phyloP scores from a whole-genome alignment of 2,888 invertebrate species.

The Rotaria magnacalcarata region DNA sequence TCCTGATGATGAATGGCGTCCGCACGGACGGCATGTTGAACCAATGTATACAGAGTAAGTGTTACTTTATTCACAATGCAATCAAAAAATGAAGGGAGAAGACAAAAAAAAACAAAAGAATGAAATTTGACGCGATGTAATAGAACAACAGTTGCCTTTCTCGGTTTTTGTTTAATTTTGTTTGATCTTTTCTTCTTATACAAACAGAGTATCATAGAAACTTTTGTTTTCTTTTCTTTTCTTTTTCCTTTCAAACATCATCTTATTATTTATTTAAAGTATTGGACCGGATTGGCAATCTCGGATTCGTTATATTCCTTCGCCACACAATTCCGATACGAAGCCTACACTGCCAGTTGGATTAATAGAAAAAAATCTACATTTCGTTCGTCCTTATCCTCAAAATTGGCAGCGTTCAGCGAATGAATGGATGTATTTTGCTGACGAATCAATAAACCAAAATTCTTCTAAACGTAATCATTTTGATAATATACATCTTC shows the following conservation, averaged over 20 bases:
- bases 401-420: slow-evolving; percentile 37
- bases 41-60: slow-evolving; percentile 52
- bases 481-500: not conserved
- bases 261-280: slow-evolving; percentile 47
- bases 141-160: not conserved
- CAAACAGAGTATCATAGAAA: not conserved
- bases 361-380: slow-evolving; percentile 39
- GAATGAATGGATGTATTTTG: slow-evolving; percentile 6
- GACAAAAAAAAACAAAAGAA: slow-evolving; percentile 22
- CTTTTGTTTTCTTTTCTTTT: not conserved
- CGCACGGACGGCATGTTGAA: slow-evolving; percentile 51
- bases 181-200: slow-evolving; percentile 2
- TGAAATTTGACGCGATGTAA: not conserved
- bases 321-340: slow-evolving; percentile 49
- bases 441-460: not conserved
- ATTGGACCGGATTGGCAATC: slow-evolving; percentile 55
- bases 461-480: slow-evolving; percentile 24
- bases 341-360: slow-evolving; percentile 40
- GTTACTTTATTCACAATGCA: not conserved
- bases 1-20: slow-evolving; percentile 51
- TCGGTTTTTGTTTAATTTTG: slow-evolving; percentile 7
- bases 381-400: slow-evolving; percentile 24
- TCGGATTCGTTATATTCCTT: slow-evolving; percentile 51
- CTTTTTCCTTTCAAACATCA: not conserved
- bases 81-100: not conserved